Conservation (phyloP, 2,113 vertebrate genomes). For the Pterophyllum scalare region DNA sequence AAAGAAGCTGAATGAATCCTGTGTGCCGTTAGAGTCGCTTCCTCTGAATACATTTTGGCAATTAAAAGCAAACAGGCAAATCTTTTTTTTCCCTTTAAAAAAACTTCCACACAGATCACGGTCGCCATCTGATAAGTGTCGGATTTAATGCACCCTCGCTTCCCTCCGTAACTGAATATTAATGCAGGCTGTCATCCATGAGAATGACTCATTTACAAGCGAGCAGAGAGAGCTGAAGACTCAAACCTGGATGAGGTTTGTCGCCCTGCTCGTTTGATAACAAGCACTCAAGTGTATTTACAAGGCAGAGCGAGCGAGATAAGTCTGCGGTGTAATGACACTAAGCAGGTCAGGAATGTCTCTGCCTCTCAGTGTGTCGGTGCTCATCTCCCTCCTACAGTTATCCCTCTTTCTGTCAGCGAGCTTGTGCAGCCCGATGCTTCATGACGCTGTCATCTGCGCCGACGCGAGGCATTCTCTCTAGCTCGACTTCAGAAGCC, state of each 20-base stretch:
- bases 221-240: conserved; percentile 44
- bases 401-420: conserved; percentile 53
- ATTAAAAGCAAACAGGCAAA: conserved; percentile 52
- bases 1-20: conserved; percentile 20
- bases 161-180: conserved; percentile 66
- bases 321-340: conserved; percentile 70
- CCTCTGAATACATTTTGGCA: conserved; percentile 36
- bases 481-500: not conserved
- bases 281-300: conserved; percentile 72
- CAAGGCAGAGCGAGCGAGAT: conserved; percentile 67
- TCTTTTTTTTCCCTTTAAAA: not conserved
- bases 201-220: conserved; percentile 74
- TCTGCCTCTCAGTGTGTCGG: conserved; percentile 40
- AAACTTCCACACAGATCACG: conserved; percentile 47
- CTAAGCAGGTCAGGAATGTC: conserved; percentile 67
- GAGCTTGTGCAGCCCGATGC: not conserved
- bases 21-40: not conserved
- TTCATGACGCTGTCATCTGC: not conserved
- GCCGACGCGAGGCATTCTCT: conserved; percentile 9
- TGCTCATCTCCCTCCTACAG: conserved; percentile 49
- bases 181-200: conserved; percentile 72
- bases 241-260: conserved; percentile 67
- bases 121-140: conserved; percentile 65
- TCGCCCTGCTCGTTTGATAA: conserved; percentile 67
- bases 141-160: conserved; percentile 60